Evolutionary conservation across 2,113 vertebrate genomes (phyloP).

Genomic region (Haplochromis burtoni): DNA sequence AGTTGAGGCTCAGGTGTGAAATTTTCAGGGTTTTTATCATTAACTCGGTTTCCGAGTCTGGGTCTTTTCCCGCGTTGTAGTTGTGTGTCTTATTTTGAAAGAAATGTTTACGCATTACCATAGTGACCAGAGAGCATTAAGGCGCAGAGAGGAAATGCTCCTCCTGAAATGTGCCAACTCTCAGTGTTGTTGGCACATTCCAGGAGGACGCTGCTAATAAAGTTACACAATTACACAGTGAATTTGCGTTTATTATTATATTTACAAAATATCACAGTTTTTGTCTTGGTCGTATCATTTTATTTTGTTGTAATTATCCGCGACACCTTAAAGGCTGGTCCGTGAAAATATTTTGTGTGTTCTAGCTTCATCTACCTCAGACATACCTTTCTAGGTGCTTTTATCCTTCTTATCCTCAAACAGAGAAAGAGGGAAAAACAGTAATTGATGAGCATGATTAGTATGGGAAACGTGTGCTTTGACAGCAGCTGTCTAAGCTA

Average conservation of each 20-base stretch:
- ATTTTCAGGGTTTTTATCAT: neutral
- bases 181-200: neutral
- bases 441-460: conserved; percentile 34
- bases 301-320: neutral
- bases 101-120: neutral
- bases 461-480: neutral
- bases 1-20: neutral
- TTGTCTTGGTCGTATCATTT: neutral
- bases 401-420: neutral
- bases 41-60: neutral
- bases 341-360: neutral
- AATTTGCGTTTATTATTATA: neutral
- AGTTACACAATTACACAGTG: neutral
- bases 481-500: conserved; percentile 37
- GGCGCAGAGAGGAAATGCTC: neutral
- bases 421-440: neutral
- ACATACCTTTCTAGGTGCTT: neutral
- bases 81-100: neutral
- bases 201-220: neutral
- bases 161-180: neutral
- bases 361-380: neutral
- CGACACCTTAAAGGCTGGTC: neutral
- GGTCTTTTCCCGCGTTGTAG: neutral
- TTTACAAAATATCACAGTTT: neutral
- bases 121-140: neutral